A percentile compares a stretch with the other conserved stretches of the same genome.
phyloP scores from a whole-genome alignment of 2,797 vertebrate species.

The Poecilia gillii region DNA sequence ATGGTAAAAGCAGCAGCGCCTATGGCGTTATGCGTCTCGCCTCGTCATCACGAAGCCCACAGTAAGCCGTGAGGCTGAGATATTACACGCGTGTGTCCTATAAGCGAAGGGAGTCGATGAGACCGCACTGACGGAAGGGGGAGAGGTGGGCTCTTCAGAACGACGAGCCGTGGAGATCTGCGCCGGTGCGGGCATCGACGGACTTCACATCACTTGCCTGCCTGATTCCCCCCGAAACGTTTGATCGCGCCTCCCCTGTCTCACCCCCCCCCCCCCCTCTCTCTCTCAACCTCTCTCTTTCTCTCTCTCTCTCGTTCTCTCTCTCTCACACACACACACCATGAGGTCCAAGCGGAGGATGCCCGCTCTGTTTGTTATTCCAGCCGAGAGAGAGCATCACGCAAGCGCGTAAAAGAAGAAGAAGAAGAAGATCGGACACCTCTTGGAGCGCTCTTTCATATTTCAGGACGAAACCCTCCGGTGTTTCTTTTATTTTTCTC shows the following conservation, averaged over 20 bases:
- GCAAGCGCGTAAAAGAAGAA: constrained; percentile 59
- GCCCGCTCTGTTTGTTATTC: constrained; percentile 23
- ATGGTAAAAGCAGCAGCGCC: constrained; percentile 15
- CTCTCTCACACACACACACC: constrained; percentile 7
- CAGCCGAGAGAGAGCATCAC: constrained; percentile 52
- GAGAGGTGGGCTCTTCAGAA: constrained; percentile 30
- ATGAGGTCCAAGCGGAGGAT: constrained; percentile 55
- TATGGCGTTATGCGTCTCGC: constrained; percentile 52
- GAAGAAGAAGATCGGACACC: constrained; percentile 61
- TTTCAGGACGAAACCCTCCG: constrained; percentile 47
- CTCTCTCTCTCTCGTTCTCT: background rate
- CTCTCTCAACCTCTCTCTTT: background rate
- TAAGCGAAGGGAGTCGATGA: constrained; percentile 33
- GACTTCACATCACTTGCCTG: constrained; percentile 18
- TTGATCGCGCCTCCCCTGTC: background rate
- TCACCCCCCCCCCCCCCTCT: background rate
- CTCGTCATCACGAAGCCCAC: constrained; percentile 68
- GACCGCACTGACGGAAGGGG: constrained; percentile 46
- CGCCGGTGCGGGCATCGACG: constrained; percentile 42
- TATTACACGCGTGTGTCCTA: constrained; percentile 53
- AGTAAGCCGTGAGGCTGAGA: constrained; percentile 53
- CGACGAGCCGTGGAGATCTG: constrained; percentile 59
- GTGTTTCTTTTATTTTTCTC: constrained; percentile 7
- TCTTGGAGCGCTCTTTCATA: constrained; percentile 53
- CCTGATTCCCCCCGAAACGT: background rate